Evolutionary conservation across 2,888 invertebrate species (phyloP).

Genomic region (Sarcophaga caerulescens): DNA sequence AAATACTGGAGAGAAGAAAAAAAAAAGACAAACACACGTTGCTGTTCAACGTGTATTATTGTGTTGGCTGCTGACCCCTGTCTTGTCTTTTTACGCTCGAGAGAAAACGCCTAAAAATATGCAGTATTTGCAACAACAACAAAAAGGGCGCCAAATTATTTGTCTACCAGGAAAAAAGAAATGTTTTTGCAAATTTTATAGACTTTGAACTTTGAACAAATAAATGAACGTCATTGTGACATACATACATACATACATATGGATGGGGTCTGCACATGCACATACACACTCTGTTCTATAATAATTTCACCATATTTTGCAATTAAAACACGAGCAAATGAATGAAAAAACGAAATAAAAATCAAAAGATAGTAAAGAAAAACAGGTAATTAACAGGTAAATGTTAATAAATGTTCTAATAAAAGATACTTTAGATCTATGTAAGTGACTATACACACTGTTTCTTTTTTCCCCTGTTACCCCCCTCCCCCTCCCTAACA

Average conservation of each 20-base stretch:
- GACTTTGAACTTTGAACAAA: not conserved
- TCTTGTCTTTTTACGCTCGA: constrained; percentile 19
- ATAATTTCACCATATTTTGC: constrained; percentile 43
- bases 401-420: not conserved
- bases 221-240: not conserved
- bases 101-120: constrained; percentile 62
- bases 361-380: not conserved
- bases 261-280: not conserved
- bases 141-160: constrained; percentile 46
- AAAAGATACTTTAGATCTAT: too few species aligned
- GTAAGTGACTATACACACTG: not conserved
- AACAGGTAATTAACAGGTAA: not conserved
- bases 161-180: not conserved
- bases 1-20: not conserved
- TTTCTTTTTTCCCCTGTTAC: not conserved
- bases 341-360: not conserved
- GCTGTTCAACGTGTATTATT: not conserved
- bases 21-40: not conserved
- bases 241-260: not conserved
- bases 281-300: not conserved
- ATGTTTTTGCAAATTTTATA: not conserved
- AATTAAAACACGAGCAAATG: constrained; percentile 11
- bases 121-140: not conserved
- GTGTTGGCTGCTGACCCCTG: constrained; percentile 9
- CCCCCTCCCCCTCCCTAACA: not conserved